Base-by-base conservation (phyloP, 1,140 invertebrate genomes). In the Pseudobourletiella spinata region DNA sequence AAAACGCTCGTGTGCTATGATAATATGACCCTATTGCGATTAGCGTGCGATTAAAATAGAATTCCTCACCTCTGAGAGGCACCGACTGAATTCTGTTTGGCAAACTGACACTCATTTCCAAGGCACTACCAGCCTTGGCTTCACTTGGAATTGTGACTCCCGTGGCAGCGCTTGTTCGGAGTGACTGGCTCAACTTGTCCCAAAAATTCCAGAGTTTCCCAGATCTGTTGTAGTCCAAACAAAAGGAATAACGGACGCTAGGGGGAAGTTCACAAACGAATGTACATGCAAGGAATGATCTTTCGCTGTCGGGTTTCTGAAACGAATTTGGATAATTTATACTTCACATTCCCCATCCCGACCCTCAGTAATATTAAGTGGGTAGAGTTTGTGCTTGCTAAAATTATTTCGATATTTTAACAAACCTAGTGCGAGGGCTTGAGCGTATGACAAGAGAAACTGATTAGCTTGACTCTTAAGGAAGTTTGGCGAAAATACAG, bases 391-490 rank as follows among this genome's bases (percentile, higher is more conserved):
- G n/a, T n/a, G n/a, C n/a, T n/a, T n/a, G n/a, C n/a, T n/a, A n/a
- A n/a, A n/a, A n/a, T n/a, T n/a, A n/a, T n/a, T n/a, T n/a, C n/a
- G n/a, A n/a, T n/a, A n/a, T n/a, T n/a, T n/a, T 18, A 8, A 14
- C 16, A 3, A 63, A 86, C 85, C 82, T 59, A 90, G 85, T 68
- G 82, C 82, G 63, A 85, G 73, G 6, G 85, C 84, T 73, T 88
- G 86, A 25, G 86, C 84, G 72, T 83, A 86, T 61, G 82, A 83
- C 1, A 85, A 76, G 64, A 86, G 82, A 74, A 86, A 90, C 58
- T 79, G 79, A 65, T 87, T 86, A 26, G 80, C 82, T 14, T 81
- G 74, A 70, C 84, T 86, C 64, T 80, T 73, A 2, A 88, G 72
- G 75, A 89, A 89, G 61, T 79, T 81, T 1, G 84, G 80, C 1